Evolutionary conservation across 2,113 vertebrate genomes (phyloP).

Genomic region (Tragelaphus imberbis): DNA sequence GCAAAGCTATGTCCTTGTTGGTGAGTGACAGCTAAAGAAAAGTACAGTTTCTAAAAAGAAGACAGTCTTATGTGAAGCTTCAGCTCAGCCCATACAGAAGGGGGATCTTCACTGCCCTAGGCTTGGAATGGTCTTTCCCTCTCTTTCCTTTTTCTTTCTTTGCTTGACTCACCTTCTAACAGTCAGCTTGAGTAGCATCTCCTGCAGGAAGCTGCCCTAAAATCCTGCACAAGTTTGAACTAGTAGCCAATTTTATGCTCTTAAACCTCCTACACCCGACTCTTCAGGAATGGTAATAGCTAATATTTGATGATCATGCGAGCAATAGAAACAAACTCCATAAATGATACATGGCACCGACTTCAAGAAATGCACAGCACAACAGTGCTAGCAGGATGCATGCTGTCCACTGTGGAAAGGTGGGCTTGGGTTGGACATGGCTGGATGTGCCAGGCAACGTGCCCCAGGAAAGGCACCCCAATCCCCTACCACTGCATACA

Average conservation of each 20-base stretch:
- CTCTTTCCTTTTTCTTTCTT: not conserved
- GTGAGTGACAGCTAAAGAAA: not conserved
- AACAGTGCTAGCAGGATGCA: not conserved
- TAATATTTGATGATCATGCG: not conserved
- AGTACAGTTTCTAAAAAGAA: not conserved
- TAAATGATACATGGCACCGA: accelerated
- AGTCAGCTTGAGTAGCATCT: not conserved
- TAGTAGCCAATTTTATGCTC: not conserved
- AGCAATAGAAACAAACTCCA: not conserved
- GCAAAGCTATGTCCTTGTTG: not conserved
- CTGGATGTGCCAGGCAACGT: not conserved
- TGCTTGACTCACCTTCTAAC: not conserved
- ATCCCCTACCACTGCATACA: not conserved
- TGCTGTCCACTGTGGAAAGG: accelerated
- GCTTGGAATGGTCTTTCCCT: not conserved
- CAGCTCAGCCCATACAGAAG: accelerated
- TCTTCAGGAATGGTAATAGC: not conserved
- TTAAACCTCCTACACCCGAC: not conserved
- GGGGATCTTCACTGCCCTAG: not conserved
- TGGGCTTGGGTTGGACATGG: not conserved
- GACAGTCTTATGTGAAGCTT: not conserved
- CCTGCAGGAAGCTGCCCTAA: not conserved
- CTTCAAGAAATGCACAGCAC: not conserved
- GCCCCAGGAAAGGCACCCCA: not conserved
- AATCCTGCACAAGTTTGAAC: not conserved